Conservation (phyloP, 2,113 vertebrate species). For the Cervus canadensis region DNA sequence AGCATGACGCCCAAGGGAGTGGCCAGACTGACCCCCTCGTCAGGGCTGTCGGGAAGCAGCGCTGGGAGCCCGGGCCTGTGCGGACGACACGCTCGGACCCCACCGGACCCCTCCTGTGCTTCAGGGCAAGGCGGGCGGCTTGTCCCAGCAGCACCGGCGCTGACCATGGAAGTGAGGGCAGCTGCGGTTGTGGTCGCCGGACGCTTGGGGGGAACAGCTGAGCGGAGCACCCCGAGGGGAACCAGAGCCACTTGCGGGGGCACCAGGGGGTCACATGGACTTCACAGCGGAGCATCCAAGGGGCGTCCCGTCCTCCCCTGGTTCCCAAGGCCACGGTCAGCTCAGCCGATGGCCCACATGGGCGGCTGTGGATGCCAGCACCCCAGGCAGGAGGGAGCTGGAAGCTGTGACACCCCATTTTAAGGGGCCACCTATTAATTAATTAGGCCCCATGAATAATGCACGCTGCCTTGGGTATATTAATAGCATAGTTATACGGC, state of each 20-base stretch:
- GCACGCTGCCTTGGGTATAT: constrained; percentile 61
- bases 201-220: background rate
- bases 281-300: fast-evolving
- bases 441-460: constrained; percentile 72
- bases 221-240: background rate
- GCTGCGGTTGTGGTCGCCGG: fast-evolving
- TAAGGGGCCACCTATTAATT: constrained; percentile 70
- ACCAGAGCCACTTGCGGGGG: background rate
- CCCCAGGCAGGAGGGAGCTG: background rate
- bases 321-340: background rate
- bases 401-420: constrained; percentile 14
- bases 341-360: background rate
- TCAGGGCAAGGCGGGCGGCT: background rate
- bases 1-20: no score
- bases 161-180: no score
- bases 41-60: no score
- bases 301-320: background rate
- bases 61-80: no score
- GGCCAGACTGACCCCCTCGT: no score
- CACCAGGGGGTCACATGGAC: background rate
- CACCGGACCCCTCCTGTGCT: no score
- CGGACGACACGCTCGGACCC: no score
- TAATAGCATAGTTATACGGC: constrained; percentile 58
- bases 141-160: background rate
- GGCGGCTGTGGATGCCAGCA: fast-evolving